Conservation (phyloP, 2,888 invertebrate genomes). For the Parascotia fuliginaria region DNA sequence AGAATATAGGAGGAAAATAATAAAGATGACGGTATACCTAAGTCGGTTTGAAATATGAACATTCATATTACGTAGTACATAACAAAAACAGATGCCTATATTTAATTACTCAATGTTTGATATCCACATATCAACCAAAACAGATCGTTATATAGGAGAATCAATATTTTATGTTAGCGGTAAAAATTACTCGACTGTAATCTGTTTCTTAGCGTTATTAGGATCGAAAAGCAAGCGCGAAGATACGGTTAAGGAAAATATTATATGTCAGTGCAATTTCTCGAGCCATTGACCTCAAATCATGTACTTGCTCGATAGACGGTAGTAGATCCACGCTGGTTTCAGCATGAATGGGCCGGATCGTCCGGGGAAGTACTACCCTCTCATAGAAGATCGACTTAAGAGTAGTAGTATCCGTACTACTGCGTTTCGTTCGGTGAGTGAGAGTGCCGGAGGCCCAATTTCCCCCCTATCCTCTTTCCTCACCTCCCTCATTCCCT, state of each 20-base stretch:
- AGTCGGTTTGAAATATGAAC: background rate
- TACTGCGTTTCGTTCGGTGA: no score
- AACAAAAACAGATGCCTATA: no score
- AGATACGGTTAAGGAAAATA: slow-evolving; percentile 43
- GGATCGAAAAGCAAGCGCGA: slow-evolving; percentile 32
- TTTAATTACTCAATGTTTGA: no score
- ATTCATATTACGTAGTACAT: background rate
- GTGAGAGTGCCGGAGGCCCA: no score
- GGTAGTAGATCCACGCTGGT: no score
- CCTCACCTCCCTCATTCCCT: no score
- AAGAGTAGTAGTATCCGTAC: no score
- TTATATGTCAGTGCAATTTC: slow-evolving; percentile 57
- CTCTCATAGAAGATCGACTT: no score
- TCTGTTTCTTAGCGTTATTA: slow-evolving; percentile 32
- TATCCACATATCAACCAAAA: no score
- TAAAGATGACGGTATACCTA: background rate
- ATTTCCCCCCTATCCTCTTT: no score
- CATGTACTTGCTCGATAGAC: slow-evolving; percentile 61
- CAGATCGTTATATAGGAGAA: slow-evolving; percentile 24
- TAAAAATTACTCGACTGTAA: slow-evolving; percentile 25
- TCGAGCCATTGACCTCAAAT: slow-evolving; percentile 71
- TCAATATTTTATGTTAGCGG: slow-evolving; percentile 22
- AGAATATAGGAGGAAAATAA: background rate
- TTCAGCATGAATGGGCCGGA: no score
- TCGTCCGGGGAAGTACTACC: no score